Conservation (phyloP, 2,888 invertebrate genomes). For the Hypomecis punctinalis region DNA sequence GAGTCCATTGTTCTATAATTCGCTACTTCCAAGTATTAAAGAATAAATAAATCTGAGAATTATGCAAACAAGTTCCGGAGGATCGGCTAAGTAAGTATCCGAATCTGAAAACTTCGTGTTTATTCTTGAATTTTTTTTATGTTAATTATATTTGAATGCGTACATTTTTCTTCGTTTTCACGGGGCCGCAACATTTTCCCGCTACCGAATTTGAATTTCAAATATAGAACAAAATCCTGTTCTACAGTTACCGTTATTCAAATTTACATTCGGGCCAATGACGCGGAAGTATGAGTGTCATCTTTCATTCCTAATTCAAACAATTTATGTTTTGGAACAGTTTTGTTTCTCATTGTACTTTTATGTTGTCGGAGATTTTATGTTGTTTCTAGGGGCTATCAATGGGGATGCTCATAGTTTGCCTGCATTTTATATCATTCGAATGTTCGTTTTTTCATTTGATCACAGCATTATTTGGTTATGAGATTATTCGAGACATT, state of each 20-base stretch:
- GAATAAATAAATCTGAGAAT: conserved; percentile 48
- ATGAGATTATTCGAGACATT: too few relatives aligned
- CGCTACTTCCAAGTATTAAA: conserved; percentile 28
- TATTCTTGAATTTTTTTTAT: conserved; percentile 68
- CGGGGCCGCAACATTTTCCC: conserved; percentile 66
- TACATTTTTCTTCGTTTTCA: conserved; percentile 71
- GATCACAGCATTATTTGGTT: too few relatives aligned
- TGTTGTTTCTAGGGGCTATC: background rate
- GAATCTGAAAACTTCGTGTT: conserved; percentile 62
- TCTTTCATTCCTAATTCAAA: conserved; percentile 68
- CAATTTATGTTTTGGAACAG: conserved; percentile 63
- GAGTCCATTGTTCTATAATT: conserved; percentile 30
- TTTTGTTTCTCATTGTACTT: conserved; percentile 55
- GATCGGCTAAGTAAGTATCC: conserved; percentile 48
- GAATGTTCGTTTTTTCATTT: too few relatives aligned
- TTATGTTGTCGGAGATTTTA: conserved; percentile 4
- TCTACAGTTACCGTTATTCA: conserved; percentile 70
- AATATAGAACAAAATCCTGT: conserved; percentile 72
- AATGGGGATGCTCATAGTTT: background rate
- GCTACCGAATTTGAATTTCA: conserved; percentile 75
- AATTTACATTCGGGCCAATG: conserved; percentile 76
- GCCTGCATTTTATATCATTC: too few relatives aligned
- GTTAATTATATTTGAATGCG: conserved; percentile 74
- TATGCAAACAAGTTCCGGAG: conserved; percentile 50
- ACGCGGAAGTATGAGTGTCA: conserved; percentile 73